Percentiles rank a stretch among this genome's conserved stretches.
phyloP scores from a whole-genome alignment of 2,797 vertebrate genomes.

The Melopsittacus undulatus region DNA sequence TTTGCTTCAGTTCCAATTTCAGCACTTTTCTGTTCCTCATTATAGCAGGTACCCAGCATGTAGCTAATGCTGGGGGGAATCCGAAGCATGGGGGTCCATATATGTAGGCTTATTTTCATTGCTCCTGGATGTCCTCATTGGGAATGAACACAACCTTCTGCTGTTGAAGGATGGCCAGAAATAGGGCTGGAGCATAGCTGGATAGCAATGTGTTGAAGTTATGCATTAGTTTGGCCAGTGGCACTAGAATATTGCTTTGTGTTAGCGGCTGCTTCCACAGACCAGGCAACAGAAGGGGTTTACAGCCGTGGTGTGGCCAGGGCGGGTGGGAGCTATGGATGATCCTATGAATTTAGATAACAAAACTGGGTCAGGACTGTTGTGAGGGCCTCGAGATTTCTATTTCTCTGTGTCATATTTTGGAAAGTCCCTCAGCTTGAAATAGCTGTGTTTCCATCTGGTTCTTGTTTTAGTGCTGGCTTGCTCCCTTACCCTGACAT shows the following conservation, averaged over 20 bases:
- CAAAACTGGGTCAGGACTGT: background rate
- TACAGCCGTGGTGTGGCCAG: background rate
- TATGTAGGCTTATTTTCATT: background rate
- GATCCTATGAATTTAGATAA: background rate
- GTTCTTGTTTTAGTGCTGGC: background rate
- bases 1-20: background rate
- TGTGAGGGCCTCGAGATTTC: background rate
- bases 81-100: background rate
- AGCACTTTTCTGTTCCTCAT: background rate
- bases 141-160: background rate
- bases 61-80: background rate
- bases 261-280: background rate
- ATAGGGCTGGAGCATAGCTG: background rate
- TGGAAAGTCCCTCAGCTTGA: constrained; percentile 35
- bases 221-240: background rate
- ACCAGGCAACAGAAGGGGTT: background rate
- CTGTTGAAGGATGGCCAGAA: background rate
- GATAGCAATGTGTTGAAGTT: background rate
- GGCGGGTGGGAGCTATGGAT: background rate
- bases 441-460: constrained; percentile 12
- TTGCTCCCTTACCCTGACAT: background rate
- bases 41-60: accelerated
- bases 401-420: background rate
- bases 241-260: background rate
- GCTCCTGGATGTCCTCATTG: background rate